A percentile compares a stretch with the other conserved stretches of the same genome.
phyloP scores from a whole-genome alignment of 2,113 vertebrate genomes.

The Lycaon pictus region DNA sequence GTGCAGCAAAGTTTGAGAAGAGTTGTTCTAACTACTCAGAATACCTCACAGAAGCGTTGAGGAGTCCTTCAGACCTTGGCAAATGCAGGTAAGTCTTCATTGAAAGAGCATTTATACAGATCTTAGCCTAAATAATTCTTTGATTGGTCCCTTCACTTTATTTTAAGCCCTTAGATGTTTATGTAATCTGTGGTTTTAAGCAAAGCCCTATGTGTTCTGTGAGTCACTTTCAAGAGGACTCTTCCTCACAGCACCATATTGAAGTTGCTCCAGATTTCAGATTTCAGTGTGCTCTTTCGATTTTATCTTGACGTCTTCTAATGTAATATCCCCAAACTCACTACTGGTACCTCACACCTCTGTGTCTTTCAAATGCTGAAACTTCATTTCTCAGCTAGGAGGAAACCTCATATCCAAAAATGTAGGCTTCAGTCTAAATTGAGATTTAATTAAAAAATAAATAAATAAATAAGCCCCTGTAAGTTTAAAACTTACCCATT shows the following conservation, averaged over 20 bases:
- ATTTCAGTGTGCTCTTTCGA: slow-evolving; percentile 12
- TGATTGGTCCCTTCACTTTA: neutral
- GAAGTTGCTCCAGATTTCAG: neutral
- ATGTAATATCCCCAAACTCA: neutral
- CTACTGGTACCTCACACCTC: neutral
- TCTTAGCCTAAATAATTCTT: slow-evolving; percentile 53
- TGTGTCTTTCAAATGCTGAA: neutral
- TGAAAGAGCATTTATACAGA: neutral
- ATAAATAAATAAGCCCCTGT: neutral
- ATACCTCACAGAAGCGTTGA: neutral
- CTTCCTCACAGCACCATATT: neutral
- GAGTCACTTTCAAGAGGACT: neutral
- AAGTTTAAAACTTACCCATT: neutral
- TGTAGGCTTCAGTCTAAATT: neutral
- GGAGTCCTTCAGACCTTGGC: neutral
- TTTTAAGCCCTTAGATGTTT: slow-evolving; percentile 3
- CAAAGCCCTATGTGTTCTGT: neutral
- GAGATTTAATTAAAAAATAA: neutral
- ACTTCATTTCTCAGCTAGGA: neutral
- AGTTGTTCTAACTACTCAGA: neutral
- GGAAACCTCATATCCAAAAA: neutral
- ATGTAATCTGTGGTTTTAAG: neutral
- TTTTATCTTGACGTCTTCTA: neutral
- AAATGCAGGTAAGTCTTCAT: neutral
- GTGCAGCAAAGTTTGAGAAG: neutral